phyloP scores from a whole-genome alignment of 2,888 invertebrate genomes.

The Agrilus biguttatus region DNA sequence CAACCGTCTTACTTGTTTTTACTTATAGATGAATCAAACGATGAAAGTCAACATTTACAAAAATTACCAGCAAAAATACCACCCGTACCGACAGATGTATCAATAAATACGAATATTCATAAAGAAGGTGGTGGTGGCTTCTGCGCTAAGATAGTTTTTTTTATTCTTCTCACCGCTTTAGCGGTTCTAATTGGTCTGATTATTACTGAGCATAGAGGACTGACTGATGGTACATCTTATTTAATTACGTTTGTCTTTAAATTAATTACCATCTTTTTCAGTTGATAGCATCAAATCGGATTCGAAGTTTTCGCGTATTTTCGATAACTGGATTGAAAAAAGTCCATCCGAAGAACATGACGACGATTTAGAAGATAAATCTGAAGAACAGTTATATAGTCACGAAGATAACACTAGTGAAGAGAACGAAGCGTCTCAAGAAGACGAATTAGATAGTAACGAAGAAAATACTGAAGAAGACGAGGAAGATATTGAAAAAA shows the following conservation, averaged over 20 bases:
- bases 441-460: slow-evolving; percentile 19
- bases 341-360: slow-evolving; percentile 24
- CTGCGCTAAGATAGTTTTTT: slow-evolving; percentile 74
- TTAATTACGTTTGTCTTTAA: slow-evolving; percentile 4
- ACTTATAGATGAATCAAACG: slow-evolving; percentile 14
- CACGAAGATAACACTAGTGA: slow-evolving; percentile 15
- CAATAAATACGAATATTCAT: slow-evolving; percentile 63
- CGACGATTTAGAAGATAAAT: slow-evolving; percentile 39
- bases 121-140: slow-evolving; percentile 70
- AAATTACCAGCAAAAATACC: slow-evolving; percentile 20
- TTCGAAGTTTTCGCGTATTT: slow-evolving; percentile 57
- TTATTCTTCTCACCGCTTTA: slow-evolving; percentile 55
- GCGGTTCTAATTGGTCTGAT: slow-evolving; percentile 62
- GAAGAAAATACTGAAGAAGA: slow-evolving; percentile 14
- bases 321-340: slow-evolving; percentile 68
- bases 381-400: slow-evolving; percentile 22
- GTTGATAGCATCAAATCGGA: slow-evolving; percentile 46
- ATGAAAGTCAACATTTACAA: slow-evolving; percentile 16
- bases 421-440: slow-evolving; percentile 15
- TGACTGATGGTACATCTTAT: slow-evolving; percentile 54
- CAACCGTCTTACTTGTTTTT: too few species aligned
- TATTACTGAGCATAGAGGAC: slow-evolving; percentile 64
- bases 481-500: slow-evolving; percentile 10
- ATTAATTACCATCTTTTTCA: slow-evolving; percentile 16
- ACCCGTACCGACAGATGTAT: slow-evolving; percentile 18